phyloP scores from a whole-genome alignment of 1,140 invertebrate genomes.

The Ericerus pela region DNA sequence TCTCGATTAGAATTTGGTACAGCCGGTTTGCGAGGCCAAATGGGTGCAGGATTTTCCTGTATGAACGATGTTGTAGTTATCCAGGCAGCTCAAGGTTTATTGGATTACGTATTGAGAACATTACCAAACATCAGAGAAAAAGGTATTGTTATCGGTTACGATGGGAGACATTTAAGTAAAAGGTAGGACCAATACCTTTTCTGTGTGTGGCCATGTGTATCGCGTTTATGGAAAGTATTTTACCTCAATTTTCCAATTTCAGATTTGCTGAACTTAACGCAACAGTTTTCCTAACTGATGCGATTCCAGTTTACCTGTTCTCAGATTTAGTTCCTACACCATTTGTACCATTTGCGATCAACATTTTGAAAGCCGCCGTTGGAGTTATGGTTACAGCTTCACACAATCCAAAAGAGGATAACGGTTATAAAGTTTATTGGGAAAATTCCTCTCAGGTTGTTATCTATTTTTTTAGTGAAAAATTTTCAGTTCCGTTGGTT shows the following conservation, averaged over 20 bases:
- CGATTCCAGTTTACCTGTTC: conserved; percentile 72
- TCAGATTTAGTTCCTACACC: conserved; percentile 76
- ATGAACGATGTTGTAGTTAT: conserved; percentile 98
- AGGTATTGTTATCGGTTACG: conserved; percentile 84
- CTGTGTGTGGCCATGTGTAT: neutral
- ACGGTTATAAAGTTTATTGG: conserved; percentile 99
- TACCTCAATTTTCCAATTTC: conserved; percentile 18
- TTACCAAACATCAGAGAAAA: conserved; percentile 31
- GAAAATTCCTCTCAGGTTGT: conserved; percentile 69
- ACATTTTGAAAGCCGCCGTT: conserved; percentile 48
- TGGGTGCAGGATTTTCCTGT: conserved; percentile 80
- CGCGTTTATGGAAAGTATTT: neutral
- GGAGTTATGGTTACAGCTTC: conserved; percentile 97
- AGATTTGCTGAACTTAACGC: conserved; percentile 87
- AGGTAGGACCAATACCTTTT: conserved; percentile 46
- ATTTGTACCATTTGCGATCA: conserved; percentile 72
- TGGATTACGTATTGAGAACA: conserved; percentile 46
- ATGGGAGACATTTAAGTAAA: conserved; percentile 85
- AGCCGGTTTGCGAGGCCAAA: conserved; percentile 74
- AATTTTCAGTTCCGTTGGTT: neutral
- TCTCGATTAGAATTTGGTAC: conserved; percentile 70
- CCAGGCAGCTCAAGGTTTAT: conserved; percentile 87
- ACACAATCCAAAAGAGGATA: conserved; percentile 97
- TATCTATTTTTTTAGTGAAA: neutral
- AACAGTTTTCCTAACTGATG: conserved; percentile 58